These are phyloP conservation scores for Tyrophagus putrescentiae DNA, from an alignment of 1,140 invertebrate genomes.

Conservation along the genomic window DNA sequence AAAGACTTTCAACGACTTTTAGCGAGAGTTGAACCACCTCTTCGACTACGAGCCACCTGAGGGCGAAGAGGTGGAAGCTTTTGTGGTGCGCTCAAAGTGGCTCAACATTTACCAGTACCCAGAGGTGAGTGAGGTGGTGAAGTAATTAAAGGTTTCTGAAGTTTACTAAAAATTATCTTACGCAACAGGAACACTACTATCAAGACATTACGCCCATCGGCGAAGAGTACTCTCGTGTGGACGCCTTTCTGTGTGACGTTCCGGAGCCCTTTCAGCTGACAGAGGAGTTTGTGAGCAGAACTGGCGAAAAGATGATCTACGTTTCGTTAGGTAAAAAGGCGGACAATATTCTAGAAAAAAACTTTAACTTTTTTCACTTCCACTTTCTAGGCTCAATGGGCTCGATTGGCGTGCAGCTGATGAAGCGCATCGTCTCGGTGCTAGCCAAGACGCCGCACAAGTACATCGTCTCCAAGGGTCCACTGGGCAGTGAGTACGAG, in stretches of 20 bases:
- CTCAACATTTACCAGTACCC: too few species aligned
- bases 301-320: background rate
- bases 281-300: background rate
- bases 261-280: background rate
- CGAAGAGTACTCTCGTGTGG: background rate
- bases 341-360: constrained; percentile 10
- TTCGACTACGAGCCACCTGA: background rate
- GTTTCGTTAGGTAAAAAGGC: too few species aligned
- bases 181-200: too few species aligned
- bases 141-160: too few species aligned
- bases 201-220: background rate
- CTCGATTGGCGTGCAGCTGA: constrained; percentile 24
- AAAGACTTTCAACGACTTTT: background rate
- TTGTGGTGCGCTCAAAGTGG: background rate
- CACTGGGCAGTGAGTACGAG: background rate
- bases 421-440: background rate
- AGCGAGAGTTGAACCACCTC: background rate
- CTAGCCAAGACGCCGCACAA: constrained; percentile 1
- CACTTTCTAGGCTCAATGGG: constrained; percentile 12
- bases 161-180: too few species aligned
- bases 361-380: too few species aligned
- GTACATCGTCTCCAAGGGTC: constrained; percentile 20
- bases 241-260: background rate
- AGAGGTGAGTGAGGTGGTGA: too few species aligned
- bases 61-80: background rate